Percentiles rank a stretch among this genome's conserved stretches.
These are phyloP conservation scores for Semicossyphus pulcher DNA, from an alignment of 2,113 vertebrate genomes.

Conservation along the genomic window DNA sequence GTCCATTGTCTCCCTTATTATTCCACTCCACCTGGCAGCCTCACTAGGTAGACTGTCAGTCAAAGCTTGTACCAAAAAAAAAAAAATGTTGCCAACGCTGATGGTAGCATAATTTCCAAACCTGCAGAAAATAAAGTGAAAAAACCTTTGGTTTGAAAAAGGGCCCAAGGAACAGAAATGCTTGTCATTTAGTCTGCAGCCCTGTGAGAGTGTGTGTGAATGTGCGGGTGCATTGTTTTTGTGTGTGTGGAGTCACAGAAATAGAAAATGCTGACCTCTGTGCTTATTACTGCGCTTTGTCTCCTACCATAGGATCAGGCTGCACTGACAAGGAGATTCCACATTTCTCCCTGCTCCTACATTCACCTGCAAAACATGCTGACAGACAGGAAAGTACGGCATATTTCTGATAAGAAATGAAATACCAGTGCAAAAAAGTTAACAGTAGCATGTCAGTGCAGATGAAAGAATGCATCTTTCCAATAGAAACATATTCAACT, in stretches of 20 bases:
- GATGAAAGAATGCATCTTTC: slow-evolving; percentile 25
- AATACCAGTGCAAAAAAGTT: slow-evolving; percentile 44
- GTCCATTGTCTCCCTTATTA: slow-evolving; percentile 51
- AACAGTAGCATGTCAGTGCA: slow-evolving; percentile 3
- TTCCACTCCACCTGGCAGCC: slow-evolving; percentile 32
- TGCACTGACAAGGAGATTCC: slow-evolving; percentile 42
- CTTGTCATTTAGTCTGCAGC: slow-evolving; percentile 39
- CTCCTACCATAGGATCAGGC: slow-evolving; percentile 53
- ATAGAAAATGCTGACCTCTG: slow-evolving; percentile 74
- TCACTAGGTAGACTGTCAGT: slow-evolving; percentile 44
- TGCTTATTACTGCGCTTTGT: slow-evolving; percentile 61
- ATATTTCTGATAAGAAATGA: slow-evolving; percentile 44
- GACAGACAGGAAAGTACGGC: slow-evolving; percentile 50
- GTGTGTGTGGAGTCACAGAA: slow-evolving; percentile 43
- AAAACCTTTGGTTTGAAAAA: slow-evolving; percentile 48
- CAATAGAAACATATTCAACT: slow-evolving; percentile 9
- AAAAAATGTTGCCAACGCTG: slow-evolving; percentile 1
- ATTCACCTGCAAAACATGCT: slow-evolving; percentile 66
- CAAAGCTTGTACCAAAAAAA: slow-evolving; percentile 14
- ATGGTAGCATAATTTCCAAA: slow-evolving; percentile 55
- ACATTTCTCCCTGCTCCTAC: slow-evolving; percentile 37
- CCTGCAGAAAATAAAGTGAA: slow-evolving; percentile 54
- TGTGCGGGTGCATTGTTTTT: slow-evolving; percentile 26
- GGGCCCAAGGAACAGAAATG: slow-evolving; percentile 26
- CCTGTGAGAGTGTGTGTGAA: neutral